phyloP scores from a whole-genome alignment of 2,113 vertebrate species.

The Anarhynchus alexandrinus region DNA sequence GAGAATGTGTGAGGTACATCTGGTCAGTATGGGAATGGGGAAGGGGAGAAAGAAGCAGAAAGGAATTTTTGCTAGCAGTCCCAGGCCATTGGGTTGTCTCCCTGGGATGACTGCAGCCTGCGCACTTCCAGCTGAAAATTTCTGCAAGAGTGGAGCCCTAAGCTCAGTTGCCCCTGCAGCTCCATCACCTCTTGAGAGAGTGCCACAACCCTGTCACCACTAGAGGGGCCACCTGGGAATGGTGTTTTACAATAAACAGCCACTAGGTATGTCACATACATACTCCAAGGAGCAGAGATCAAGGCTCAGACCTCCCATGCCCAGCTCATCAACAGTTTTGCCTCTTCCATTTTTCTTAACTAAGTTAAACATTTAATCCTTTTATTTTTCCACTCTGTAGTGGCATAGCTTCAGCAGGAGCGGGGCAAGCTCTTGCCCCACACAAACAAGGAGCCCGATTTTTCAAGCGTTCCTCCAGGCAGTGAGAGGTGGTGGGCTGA shows the following conservation, averaged over 20 bases:
- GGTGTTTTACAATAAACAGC: background rate
- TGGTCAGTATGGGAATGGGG: background rate
- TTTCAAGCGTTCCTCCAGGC: background rate
- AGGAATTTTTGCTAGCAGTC: background rate
- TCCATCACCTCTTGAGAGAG: background rate
- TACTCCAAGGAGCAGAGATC: background rate
- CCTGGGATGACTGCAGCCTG: background rate
- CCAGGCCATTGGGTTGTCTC: background rate
- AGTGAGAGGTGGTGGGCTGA: background rate
- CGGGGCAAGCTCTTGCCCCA: background rate
- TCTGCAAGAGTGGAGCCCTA: background rate
- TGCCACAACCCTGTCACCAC: background rate
- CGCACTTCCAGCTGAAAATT: background rate
- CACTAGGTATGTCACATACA: accelerated
- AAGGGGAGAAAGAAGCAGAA: background rate
- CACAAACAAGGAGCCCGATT: background rate
- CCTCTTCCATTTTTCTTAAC: background rate
- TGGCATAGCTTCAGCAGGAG: background rate
- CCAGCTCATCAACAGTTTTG: background rate
- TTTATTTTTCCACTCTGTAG: background rate
- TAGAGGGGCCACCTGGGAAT: background rate
- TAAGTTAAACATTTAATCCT: background rate
- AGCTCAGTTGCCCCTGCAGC: background rate
- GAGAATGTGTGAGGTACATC: background rate
- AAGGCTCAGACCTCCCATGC: background rate